Base-by-base conservation (phyloP, 2,797 vertebrate genomes). In the Dromococcyx pavoninus region DNA sequence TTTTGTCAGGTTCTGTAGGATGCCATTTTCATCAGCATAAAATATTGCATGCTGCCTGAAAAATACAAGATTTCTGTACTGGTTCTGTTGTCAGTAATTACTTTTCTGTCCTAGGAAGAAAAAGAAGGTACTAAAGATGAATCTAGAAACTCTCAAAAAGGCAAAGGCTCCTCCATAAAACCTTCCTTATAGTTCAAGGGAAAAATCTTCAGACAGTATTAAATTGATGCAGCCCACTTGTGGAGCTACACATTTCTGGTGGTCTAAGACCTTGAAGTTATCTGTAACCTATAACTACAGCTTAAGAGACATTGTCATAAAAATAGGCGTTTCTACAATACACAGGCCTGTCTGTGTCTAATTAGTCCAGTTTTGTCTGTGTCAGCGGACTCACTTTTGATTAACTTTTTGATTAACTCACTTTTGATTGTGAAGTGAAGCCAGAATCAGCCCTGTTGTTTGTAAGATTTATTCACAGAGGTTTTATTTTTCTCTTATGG, bases 281-380 rank as follows among this genome's bases (percentile, higher is more conserved):
- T 53, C 74, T 57, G 13, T 90, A 76, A 91, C 72, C 69, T 84
- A 66, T 91, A n/a, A n/a, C n/a, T 93, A 91, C 62, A 70, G 43
- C 46, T 93, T 85, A 74, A 89, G 88, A 83, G 61, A 48, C 57
- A 18, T 13, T 17, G 4, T 65, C 39, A 35, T 69, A 80, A 92
- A 94, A 95, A 85, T 69, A 92, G 81, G 74, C 53, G 64, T 67
- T 5, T 66, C 54, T 69, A 3, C 41, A 77, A 27, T 61, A 19
- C 46, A 19, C 14, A 30, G 51, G 37, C 54, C 14, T 76, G 33
- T 76, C 61, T 61, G 9, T 66, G 23, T 72, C 62, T 89, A 62
- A 79, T 56, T 86, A 71, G 37, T 76, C 76, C 93, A 69, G 88
- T 86, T 93, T 91, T 72, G 28, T 85, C n/a, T 70, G 28, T 91